These are phyloP conservation scores for Chironomus striatipennis DNA, from an alignment of 1,140 invertebrate genomes.

Conservation along the genomic window DNA sequence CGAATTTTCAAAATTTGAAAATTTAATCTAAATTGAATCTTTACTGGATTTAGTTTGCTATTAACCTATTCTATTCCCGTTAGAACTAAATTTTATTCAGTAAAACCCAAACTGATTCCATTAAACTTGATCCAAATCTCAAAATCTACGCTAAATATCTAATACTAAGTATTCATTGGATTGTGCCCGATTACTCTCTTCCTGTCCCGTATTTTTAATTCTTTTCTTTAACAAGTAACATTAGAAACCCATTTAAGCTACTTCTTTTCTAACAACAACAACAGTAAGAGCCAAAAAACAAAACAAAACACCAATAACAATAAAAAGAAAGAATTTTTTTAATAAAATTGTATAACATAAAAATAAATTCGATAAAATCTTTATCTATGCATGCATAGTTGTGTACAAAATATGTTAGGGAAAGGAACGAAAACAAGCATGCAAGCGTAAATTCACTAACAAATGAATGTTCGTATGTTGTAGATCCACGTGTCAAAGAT, in stretches of 20 bases:
- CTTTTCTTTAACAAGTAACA: background rate
- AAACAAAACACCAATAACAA: background rate
- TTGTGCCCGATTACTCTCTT: constrained; percentile 3
- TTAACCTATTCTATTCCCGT: too few relatives aligned
- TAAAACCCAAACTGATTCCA: too few relatives aligned
- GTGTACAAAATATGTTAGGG: background rate
- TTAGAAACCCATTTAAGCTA: background rate
- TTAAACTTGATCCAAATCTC: too few relatives aligned
- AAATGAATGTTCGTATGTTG: background rate
- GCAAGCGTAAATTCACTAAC: background rate
- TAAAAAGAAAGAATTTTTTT: background rate
- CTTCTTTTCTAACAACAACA: background rate
- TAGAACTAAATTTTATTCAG: too few relatives aligned
- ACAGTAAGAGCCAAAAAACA: background rate
- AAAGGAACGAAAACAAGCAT: constrained; percentile 5
- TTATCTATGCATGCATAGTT: too few relatives aligned
- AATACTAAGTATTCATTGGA: background rate
- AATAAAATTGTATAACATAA: background rate
- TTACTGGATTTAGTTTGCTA: too few relatives aligned
- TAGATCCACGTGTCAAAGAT: constrained; percentile 3
- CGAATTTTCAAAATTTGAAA: too few relatives aligned
- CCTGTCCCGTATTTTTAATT: constrained; percentile 6
- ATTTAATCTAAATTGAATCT: too few relatives aligned
- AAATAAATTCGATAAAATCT: background rate
- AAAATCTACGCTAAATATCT: too few relatives aligned